Evolutionary conservation across 2,797 vertebrate species (phyloP).

Genomic region (Enteromius fasciolatus): DNA sequence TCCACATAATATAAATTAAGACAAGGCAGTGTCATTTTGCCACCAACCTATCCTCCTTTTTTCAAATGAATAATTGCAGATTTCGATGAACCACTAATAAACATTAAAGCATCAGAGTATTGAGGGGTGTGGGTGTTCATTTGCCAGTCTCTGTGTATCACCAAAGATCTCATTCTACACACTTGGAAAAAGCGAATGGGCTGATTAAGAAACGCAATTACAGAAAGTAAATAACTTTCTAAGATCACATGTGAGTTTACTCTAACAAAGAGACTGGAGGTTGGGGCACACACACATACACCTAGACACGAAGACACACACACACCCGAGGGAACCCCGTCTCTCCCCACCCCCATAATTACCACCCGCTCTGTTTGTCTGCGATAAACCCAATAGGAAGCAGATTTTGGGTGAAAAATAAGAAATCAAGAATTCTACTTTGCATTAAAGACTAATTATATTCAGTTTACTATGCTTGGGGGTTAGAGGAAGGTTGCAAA

Average conservation of each 20-base stretch:
- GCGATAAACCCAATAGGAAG: conserved; percentile 41
- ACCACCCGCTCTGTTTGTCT: conserved; percentile 43
- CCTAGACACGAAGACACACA: not conserved
- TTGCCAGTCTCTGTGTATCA: not conserved
- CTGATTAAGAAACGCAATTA: conserved; percentile 46
- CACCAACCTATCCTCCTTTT: not conserved
- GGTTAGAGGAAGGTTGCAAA: conserved; percentile 27
- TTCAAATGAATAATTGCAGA: not conserved
- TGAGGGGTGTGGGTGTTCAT: not conserved
- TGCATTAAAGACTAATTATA: conserved; percentile 38
- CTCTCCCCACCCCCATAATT: not conserved
- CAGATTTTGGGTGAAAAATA: conserved; percentile 34
- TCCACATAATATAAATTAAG: not conserved
- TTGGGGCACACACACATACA: conserved; percentile 10
- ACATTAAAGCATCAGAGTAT: not conserved
- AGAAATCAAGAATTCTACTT: conserved; percentile 33
- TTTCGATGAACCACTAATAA: not conserved
- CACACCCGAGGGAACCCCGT: conserved; percentile 30
- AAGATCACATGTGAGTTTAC: conserved; percentile 42
- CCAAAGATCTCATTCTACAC: conserved; percentile 33
- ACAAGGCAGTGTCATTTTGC: not conserved
- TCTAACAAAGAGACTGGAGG: conserved; percentile 15
- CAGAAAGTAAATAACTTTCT: conserved; percentile 40
- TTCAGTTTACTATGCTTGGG: conserved; percentile 38
- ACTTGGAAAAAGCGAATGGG: not conserved